These are phyloP conservation scores for Thinocorus orbignyianus DNA, from an alignment of 2,113 vertebrate species.

Conservation along the genomic window DNA sequence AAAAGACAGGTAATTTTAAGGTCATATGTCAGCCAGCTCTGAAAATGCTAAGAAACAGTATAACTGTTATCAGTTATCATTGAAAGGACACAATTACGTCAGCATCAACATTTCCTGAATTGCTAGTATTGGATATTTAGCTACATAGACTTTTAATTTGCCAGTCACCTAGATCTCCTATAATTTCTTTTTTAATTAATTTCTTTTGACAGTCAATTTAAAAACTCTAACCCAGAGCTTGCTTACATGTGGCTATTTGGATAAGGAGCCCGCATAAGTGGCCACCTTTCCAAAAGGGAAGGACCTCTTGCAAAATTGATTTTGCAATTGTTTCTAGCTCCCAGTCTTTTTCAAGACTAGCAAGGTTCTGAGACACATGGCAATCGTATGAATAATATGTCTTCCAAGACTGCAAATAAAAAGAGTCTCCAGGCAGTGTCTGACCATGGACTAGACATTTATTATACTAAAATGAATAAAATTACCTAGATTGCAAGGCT, in stretches of 20 bases:
- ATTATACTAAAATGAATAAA: conserved; percentile 40
- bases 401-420: neutral
- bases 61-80: neutral
- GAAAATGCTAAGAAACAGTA: neutral
- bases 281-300: neutral
- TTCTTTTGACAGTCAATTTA: neutral
- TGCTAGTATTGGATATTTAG: neutral
- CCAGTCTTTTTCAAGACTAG: neutral
- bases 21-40: neutral
- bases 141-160: neutral
- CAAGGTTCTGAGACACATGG: neutral
- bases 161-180: neutral
- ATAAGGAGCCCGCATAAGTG: neutral
- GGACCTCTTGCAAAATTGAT: neutral
- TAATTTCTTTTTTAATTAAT: neutral
- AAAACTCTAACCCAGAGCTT: neutral
- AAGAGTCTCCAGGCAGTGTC: conserved; percentile 9
- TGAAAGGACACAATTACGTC: neutral
- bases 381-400: neutral
- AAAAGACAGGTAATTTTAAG: neutral
- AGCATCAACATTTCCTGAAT: neutral
- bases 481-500: conserved; percentile 15
- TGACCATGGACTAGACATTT: conserved; percentile 1
- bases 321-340: neutral
- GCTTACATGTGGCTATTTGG: neutral